Evolutionary conservation across 2,113 vertebrate species (phyloP), one percentile per base, ranked within the genome.

Genomic region (Meriones unguiculatus): DNA sequence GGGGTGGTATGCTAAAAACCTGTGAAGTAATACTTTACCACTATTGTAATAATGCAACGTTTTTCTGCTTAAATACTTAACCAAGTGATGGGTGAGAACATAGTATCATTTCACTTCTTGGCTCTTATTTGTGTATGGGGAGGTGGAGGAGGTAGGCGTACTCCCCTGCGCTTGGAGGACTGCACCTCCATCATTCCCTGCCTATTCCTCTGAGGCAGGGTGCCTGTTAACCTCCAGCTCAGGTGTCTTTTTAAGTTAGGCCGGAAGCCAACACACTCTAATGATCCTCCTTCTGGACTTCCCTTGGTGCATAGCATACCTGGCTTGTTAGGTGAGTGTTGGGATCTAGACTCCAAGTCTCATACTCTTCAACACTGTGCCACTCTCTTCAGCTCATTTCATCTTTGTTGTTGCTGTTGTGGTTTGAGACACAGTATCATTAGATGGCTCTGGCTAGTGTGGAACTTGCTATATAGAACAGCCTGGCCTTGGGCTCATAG

Each of bases 1-100:
- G n/a, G 87, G 28, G 32, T 94, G 22, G 32, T 85, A 65, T 59
- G 81, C 91, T 41, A 72, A 81, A 97, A 91, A 57, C 35, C 25
- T 89, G 12, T 2, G 52, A 35, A 85, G 22, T 87, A 91, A 75
- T n/a, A 62, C 89, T 96, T 90, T 25, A 70, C 91, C 59, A 86
- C 25, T 64, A 41, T 86, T 89, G 11, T 93, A 62, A 28, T 64
- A 25, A 32, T 82, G 41, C 72, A 46, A 69, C 35, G 54, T 76
- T 86, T 80, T 85, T 87, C 2, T 70, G 12, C 7, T 91, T 13
- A 92, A 93, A 50, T 64, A 57, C 11, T 69, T 62, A 94, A 75
- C 20, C 80, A 87, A 64, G 24, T 90, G 7, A 57, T 93, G 18
- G 7, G 2, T 88, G 24, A 94, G 52, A 81, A 67, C 35, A n/a